phyloP scores from a whole-genome alignment of 2,888 invertebrate species.

The Ferrisia virgata region DNA sequence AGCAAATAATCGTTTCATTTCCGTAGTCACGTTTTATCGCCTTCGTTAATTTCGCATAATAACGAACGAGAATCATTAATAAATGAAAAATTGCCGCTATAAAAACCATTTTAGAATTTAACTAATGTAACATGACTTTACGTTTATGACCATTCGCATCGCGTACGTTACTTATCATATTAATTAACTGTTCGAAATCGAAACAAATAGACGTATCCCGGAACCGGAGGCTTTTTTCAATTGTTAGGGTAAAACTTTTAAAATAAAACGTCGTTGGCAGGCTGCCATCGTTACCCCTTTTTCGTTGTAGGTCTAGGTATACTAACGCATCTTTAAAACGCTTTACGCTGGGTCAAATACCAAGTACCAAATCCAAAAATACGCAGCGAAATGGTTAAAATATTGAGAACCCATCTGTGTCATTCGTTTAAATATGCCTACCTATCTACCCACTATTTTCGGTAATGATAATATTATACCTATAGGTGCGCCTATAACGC shows the following conservation, averaged over 20 bases:
- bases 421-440: not conserved
- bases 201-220: not conserved
- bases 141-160: not conserved
- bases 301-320: not conserved
- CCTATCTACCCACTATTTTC: too few species aligned
- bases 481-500: too few species aligned
- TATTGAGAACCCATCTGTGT: slow-evolving; percentile 3
- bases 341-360: not conserved
- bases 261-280: slow-evolving; percentile 3
- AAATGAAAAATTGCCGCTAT: not conserved
- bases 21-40: slow-evolving; percentile 3
- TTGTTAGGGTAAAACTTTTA: not conserved
- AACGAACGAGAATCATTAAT: not conserved
- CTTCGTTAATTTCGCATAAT: not conserved
- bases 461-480: not conserved
- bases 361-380: not conserved
- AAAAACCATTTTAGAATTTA: not conserved
- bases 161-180: not conserved
- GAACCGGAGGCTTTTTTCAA: not conserved
- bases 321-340: not conserved
- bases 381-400: not conserved
- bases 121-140: not conserved
- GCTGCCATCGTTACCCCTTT: not conserved
- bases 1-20: not conserved
- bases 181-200: not conserved